Base-by-base conservation (phyloP, 1,140 invertebrate species). In the Heterodera schachtii region DNA sequence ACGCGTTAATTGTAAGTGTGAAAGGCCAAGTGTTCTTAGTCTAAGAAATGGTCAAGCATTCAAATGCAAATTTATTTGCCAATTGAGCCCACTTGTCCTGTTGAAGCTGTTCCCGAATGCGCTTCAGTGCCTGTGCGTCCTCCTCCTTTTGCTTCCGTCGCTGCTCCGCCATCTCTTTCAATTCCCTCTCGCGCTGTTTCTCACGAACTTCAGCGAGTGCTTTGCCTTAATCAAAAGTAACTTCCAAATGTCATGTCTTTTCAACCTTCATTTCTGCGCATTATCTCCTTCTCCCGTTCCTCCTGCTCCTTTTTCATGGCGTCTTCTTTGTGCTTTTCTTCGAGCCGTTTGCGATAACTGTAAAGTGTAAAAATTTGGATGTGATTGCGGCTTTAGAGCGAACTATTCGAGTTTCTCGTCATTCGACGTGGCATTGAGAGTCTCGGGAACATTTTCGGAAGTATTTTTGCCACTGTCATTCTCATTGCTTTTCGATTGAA, bases 231-330 rank as follows among this genome's bases (percentile, higher is more conserved):
- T 44, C 31, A n/a, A 73, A 84, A 46, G 78, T 16, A n/a, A 60
- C 9, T 77, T 5, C 41, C 16, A 16, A 31, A 75, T 31, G 31
- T 31, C 31, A 31, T 31, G 31, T 31, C 31, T 31, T 31, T 77
- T 13, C 7, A 41, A 82, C 81, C 82, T 60, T 83, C 82, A n/a
- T 43, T 78, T 43, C 71, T 43, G n/a, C 82, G 82, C 21, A 43
- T 31, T 57, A 84, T 9, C n/a, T 83, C 82, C 73, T 83, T 83
- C 57, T 77, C n/a, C 6, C 69, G 82, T 16, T 76, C 49, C 67
- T 83, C 82, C 46, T 83, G 81, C 47, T 83, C 71, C 41, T 83
- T 75, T 69, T 84, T 83, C 41, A 66, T 64, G 3, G 70, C 82
- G 49, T 83, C 82, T 13, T 57, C 64, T 52, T 83, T 83, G 5